Conservation (phyloP, 2,888 invertebrate species). For the Eucriotettix oculatus region DNA sequence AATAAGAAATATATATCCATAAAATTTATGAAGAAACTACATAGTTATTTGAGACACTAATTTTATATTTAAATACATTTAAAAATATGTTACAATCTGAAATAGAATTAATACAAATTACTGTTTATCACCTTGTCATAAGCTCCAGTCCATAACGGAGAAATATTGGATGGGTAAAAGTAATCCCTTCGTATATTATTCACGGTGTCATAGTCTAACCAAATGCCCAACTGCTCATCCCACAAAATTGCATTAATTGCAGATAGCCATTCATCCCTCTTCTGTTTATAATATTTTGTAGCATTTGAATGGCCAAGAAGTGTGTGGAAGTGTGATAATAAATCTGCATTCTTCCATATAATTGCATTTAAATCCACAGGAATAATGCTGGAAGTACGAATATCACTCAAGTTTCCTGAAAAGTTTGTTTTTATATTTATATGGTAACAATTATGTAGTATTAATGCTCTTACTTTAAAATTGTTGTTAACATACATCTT, state of each 20-base stretch:
- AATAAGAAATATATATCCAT: too few species aligned
- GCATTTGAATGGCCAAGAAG: conserved; percentile 31
- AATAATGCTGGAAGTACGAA: conserved; percentile 46
- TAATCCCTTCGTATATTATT: conserved; percentile 38
- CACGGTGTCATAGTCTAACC: conserved; percentile 60
- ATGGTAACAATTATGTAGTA: too few species aligned
- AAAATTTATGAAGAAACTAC: too few species aligned
- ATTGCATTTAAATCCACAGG: conserved; percentile 74
- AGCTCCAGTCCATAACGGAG: conserved; percentile 57
- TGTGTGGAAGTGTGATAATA: conserved; percentile 51
- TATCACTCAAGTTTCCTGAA: conserved; percentile 37
- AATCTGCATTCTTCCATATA: conserved; percentile 47
- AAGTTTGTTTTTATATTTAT: background rate
- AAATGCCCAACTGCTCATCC: conserved; percentile 55
- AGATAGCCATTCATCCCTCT: conserved; percentile 36
- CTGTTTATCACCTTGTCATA: conserved; percentile 23
- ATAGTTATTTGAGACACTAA: too few species aligned
- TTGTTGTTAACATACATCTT: too few species aligned
- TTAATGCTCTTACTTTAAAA: too few species aligned
- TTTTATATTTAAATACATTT: too few species aligned
- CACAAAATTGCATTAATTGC: conserved; percentile 56
- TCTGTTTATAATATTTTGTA: conserved; percentile 32
- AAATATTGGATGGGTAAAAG: conserved; percentile 54
- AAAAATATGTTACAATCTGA: too few species aligned
- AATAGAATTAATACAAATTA: too few species aligned